Base-by-base conservation (phyloP, 2,888 invertebrate species). In the Limnephilus rhombicus region DNA sequence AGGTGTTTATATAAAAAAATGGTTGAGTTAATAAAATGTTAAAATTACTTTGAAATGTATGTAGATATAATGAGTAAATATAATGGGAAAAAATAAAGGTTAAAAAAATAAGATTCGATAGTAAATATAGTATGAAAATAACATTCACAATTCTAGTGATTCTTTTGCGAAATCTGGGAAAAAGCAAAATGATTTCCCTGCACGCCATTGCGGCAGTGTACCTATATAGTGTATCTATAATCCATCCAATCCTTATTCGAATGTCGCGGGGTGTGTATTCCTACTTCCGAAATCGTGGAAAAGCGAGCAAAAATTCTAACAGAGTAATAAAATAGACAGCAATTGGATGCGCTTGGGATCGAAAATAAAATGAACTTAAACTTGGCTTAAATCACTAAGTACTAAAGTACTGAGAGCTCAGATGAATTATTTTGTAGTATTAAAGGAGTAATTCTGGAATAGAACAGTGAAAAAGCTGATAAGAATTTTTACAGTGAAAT, bases 241-340 rank as follows among this genome's bases (percentile, higher is more conserved):
- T 68, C 68, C 68, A 68, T 68, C 45, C 45, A 86, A 86, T 49
- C 86, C 86, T 86, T 86, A 86, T 86, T 86, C 45, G 41, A 45
- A 45, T 86, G 45, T 86, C 86, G 49, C 86, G 86, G 49, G 86
- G 68, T 68, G 68, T n/a, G n/a, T 45, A 45, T 49, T 45, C 29
- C 90, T 53, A 85, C 85, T 31, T 83, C 90, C 83, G 83, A 68
- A 90, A 90, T 85, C 90, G 53, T 53, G 34, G 34, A 90, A 90
- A 90, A 37, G 24, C 90, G 90, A 90, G 34, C 37, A 90, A 90
- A 90, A 90, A 90, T 90, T 90, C 90, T 41, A 86, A 86, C 45
- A 15, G 86, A 86, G 91, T 80, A 89, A 91, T 91, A 91, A 91
- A 89, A 91, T 87, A 91, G 91, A 91, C 88, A 91, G 88, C 91